Evolutionary conservation across 2,797 vertebrate species (phyloP), one percentile per base, ranked within the genome.

Genomic region (Odontamblyopus lacepedii): DNA sequence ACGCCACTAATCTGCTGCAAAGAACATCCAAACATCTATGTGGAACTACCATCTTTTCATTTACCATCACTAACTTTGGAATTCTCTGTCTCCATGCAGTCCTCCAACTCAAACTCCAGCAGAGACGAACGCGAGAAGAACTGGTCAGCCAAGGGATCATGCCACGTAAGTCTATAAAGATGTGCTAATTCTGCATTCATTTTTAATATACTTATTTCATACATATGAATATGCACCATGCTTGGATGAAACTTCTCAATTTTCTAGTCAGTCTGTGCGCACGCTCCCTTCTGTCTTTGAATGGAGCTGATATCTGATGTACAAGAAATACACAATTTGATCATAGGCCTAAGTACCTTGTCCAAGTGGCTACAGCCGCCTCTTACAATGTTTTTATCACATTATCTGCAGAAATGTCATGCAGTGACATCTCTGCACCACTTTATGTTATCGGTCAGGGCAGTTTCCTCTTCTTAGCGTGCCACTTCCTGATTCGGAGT

Each of bases 101-200:
- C 80, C 95, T 99, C 89, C 97, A 98, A 93, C 94, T 99, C 93
- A 99, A 97, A 92, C 96, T 99, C 91, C 97, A 98, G 93, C 97
- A 99, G 94, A 95, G 97, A 88, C 94, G 97, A 81, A 99, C 97
- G 0, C 93, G 97, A 78, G 97, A 99, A 89, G 97, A 99, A 84
- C 93, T 99, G 91, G 97, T 98, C 93, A 98, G 96, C 93, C 97
- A 98, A 93, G 97, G 97, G 95, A 99, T 99, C 97, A 99, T 99
- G 97, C 97, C 97, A 88, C 97, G 97, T 99, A 95, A 99, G 97
- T 97, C 77, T 44, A 12, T 44, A 44, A n/a, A 57, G 8, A 67
- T 30, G 12, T 12, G 1, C 35, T 4, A 30, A 1, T 23, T 8
- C 23, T 71, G 41, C 41, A 57, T 35, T 56, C 1, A 23, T 30